phyloP scores from a whole-genome alignment of 2,797 vertebrate genomes.

The Falco biarmicus region DNA sequence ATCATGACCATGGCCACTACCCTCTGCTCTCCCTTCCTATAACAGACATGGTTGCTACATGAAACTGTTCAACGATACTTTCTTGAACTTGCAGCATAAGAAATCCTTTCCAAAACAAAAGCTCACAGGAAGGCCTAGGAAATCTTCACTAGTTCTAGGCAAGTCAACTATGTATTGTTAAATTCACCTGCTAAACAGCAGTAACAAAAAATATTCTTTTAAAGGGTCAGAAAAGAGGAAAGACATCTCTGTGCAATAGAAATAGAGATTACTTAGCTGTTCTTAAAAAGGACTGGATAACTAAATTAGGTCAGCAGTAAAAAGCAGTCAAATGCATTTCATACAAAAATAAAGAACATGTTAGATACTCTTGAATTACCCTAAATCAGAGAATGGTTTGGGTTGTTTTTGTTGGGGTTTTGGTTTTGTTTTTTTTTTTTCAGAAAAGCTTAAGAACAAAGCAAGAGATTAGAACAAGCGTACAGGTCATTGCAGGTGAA shows the following conservation, averaged over 20 bases:
- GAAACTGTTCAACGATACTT: background rate
- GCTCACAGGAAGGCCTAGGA: background rate
- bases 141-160: background rate
- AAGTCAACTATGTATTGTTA: background rate
- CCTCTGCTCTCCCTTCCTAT: background rate
- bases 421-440: background rate
- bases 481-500: slow-evolving; percentile 81
- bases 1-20: background rate
- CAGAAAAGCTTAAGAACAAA: slow-evolving; percentile 25
- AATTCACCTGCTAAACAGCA: background rate
- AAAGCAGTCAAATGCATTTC: background rate
- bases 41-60: background rate
- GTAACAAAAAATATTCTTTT: background rate
- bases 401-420: too few relatives aligned
- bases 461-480: slow-evolving; percentile 45
- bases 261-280: background rate
- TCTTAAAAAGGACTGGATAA: background rate
- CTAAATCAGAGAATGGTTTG: background rate
- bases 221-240: background rate
- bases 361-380: background rate
- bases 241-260: background rate
- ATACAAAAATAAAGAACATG: background rate
- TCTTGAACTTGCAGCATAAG: background rate
- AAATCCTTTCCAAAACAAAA: background rate
- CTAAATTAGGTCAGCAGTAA: slow-evolving; percentile 11